Evolutionary conservation across 2,113 vertebrate species (phyloP), one percentile per base, ranked within the genome.

Genomic region (Uria aalge): DNA sequence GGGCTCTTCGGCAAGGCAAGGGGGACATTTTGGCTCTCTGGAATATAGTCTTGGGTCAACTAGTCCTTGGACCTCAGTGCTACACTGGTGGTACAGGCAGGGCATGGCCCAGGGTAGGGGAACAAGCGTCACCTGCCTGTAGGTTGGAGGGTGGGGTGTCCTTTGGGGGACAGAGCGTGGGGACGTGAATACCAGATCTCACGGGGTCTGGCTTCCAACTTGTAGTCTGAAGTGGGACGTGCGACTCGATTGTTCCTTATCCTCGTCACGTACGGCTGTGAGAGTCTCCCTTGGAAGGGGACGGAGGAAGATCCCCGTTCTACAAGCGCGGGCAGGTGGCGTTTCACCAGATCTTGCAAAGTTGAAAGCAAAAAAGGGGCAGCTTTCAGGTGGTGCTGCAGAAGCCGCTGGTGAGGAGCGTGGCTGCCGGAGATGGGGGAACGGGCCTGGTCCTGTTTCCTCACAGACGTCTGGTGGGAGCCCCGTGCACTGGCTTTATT

Each of bases 301-400:
- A 8, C 0, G 3, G 57, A 73, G 66, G 36, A 40, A 23, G 22
- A 79, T 8, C 36, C 6, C 8, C 22, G 29, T 12, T 41, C 18
- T 27, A 14, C 36, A 45, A 8, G 7, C 0, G 3, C 0, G 2
- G 45, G 41, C 55, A 17, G 38, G 34, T 14, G 19, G 8, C 3
- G 3, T 47, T 47, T 62, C 71, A 43, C 23, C 60, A 78, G 23
- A 7, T 64, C 24, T 38, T 43, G 62, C 50, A 24, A 71, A 66
- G 55, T 3, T 48, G 69, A n/a, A 59, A 30, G 45, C 8, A 29
- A 34, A 26, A 89, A 78, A 72, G 67, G 47, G 43, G 10, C 30
- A 23, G 6, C 53, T 32, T 53, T 11, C 38, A 63, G 45, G 68
- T 72, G 86, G 57, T 15, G 5, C 29, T 0, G 3, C 22, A 29